A percentile compares a stretch with the other conserved stretches of the same genome.
phyloP scores from a whole-genome alignment of 2,797 vertebrate genomes.

The Darevskia nairensis region DNA sequence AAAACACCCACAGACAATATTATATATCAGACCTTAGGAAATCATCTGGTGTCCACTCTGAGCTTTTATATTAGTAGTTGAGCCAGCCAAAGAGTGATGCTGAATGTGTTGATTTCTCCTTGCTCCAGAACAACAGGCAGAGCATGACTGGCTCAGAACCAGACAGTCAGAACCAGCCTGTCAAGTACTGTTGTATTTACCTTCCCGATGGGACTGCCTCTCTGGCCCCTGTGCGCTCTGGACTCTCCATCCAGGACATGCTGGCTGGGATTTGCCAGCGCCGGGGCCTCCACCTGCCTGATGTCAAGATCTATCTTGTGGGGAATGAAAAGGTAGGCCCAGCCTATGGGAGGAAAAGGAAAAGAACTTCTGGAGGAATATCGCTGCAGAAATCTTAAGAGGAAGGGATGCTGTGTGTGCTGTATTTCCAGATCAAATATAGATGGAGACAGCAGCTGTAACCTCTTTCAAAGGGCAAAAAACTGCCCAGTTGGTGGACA shows the following conservation, averaged over 20 bases:
- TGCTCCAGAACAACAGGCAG: slow-evolving; percentile 81
- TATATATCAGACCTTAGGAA: not conserved
- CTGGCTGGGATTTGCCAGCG: slow-evolving; percentile 92
- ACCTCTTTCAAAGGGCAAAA: not conserved
- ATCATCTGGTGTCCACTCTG: not conserved
- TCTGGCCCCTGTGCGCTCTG: slow-evolving; percentile 83
- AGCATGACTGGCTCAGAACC: slow-evolving; percentile 79
- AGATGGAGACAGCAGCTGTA: not conserved
- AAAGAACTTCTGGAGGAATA: not conserved
- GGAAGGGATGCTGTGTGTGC: not conserved
- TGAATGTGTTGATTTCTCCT: slow-evolving; percentile 11
- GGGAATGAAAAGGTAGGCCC: slow-evolving; percentile 90
- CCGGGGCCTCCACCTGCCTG: slow-evolving; percentile 89
- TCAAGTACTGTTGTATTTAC: slow-evolving; percentile 95
- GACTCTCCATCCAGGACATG: slow-evolving; percentile 89
- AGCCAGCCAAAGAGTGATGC: not conserved
- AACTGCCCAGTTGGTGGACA: not conserved
- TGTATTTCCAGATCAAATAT: not conserved
- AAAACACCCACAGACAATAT: not conserved
- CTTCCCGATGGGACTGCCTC: slow-evolving; percentile 94
- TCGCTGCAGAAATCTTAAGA: not conserved
- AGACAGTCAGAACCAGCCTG: slow-evolving; percentile 75
- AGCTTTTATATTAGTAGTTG: not conserved
- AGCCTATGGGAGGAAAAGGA: accelerated
- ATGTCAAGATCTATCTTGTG: slow-evolving; percentile 90